Evolutionary conservation across 2,113 vertebrate genomes (phyloP), one percentile per base, ranked within the genome.

Genomic region (Labeo catla): DNA sequence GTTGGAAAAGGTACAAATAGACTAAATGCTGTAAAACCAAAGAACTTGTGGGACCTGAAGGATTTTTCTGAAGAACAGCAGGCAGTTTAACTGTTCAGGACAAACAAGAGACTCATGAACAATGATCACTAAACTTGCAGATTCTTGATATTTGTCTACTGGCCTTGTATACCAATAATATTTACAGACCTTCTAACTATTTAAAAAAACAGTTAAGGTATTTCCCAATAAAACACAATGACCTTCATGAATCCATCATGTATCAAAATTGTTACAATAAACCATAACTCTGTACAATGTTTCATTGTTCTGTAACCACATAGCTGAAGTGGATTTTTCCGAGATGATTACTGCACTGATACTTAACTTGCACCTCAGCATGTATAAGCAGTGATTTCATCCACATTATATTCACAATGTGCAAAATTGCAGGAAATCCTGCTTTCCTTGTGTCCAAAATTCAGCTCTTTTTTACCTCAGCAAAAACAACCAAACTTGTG

Each of bases 381-480:
- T 39, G 39, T 28, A 13, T 9, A 47, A 15, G 59, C 43, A 68
- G 45, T 47, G 43, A 82, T 68, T 50, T 82, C 61, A 82, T 68
- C n/a, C 2, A 4, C 61, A 50, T 66, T 34, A 50, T 49, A 19
- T 45, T 59, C 89, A 89, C 82, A 87, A 90, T 66, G 76, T 83
- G 70, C 9, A 78, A 47, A 87, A 84, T 79, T 28, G 85, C 87
- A 88, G 87, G 54, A 90, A 79, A 86, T 91, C 89, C 89, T 70
- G 61, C 21, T 68, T 49, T 39, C 54, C 28, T 89, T 79, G 88
- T 87, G 21, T 83, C 11, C 28, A 57, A 45, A 43, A 68, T 68
- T 49, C 43, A 21, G 61, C 9, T 43, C 28, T 36, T 39, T 43
- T 39, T 59, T 90, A 89, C 47, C 87, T 90, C 59, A 52, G 68